Conservation (phyloP, 2,888 invertebrate genomes). For the Rugalucina vietnamica region DNA sequence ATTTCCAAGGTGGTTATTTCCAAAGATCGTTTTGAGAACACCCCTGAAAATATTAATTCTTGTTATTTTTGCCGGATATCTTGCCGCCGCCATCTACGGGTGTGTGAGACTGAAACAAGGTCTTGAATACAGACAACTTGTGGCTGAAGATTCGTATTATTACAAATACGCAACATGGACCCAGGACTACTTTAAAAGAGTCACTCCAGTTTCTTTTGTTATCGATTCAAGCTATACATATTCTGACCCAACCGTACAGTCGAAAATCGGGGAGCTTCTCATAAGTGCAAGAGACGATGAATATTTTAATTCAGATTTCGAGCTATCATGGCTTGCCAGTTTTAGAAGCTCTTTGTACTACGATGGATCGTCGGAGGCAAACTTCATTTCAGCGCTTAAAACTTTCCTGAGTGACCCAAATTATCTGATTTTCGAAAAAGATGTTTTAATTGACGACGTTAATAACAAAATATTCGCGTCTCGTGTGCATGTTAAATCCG, state of each 20-base stretch:
- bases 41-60: constrained; percentile 59
- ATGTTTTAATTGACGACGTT: constrained; percentile 57
- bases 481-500: constrained; percentile 93
- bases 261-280: constrained; percentile 12
- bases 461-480: constrained; percentile 87
- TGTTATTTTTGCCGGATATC: constrained; percentile 64
- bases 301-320: constrained; percentile 35
- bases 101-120: constrained; percentile 56
- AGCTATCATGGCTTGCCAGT: constrained; percentile 40
- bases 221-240: constrained; percentile 22
- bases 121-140: constrained; percentile 43
- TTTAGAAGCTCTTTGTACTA: constrained; percentile 25
- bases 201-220: constrained; percentile 37
- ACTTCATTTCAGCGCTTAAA: constrained; percentile 37
- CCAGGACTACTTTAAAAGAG: constrained; percentile 31
- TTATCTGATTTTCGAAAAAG: constrained; percentile 57
- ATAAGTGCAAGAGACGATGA: constrained; percentile 9
- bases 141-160: constrained; percentile 49
- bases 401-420: constrained; percentile 21
- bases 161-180: constrained; percentile 41
- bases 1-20: constrained; percentile 63
- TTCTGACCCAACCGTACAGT: constrained; percentile 19
- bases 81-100: constrained; percentile 55
- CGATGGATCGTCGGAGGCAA: constrained; percentile 2
- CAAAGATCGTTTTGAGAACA: constrained; percentile 56